phyloP scores from a whole-genome alignment of 2,888 invertebrate genomes.

The Stomorhina lunata region DNA sequence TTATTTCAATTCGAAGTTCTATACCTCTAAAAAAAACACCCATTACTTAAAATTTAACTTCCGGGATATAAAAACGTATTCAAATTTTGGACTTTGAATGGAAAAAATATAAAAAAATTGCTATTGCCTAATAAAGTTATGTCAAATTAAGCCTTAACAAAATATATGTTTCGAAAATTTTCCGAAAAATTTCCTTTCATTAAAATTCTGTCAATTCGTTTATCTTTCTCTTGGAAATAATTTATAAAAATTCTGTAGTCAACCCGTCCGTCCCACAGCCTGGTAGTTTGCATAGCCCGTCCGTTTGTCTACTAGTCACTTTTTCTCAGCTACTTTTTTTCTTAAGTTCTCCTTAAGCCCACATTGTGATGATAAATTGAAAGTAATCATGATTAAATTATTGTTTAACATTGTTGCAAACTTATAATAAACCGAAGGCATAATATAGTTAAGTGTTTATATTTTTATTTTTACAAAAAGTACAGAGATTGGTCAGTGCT shows the following conservation, averaged over 20 bases:
- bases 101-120: neutral
- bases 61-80: conserved; percentile 69
- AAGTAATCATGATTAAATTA: conserved; percentile 59
- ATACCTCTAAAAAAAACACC: no score
- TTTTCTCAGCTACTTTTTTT: neutral
- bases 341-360: neutral
- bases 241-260: no score
- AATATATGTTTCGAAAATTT: no score
- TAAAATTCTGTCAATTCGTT: no score
- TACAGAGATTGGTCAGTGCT: no score
- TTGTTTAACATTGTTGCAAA: conserved; percentile 46
- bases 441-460: conserved; percentile 11
- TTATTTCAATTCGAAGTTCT: no score
- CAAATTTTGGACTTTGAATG: conserved; percentile 10
- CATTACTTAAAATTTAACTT: conserved; percentile 69
- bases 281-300: neutral
- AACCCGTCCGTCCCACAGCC: neutral
- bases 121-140: no score
- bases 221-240: no score
- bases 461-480: neutral
- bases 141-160: no score
- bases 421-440: neutral
- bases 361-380: conserved; percentile 53
- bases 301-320: neutral
- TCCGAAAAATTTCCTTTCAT: no score